A percentile compares a stretch with the other conserved stretches of the same genome.
Evolutionary conservation across 2,113 vertebrate species (phyloP).

Genomic region (Pan paniscus): DNA sequence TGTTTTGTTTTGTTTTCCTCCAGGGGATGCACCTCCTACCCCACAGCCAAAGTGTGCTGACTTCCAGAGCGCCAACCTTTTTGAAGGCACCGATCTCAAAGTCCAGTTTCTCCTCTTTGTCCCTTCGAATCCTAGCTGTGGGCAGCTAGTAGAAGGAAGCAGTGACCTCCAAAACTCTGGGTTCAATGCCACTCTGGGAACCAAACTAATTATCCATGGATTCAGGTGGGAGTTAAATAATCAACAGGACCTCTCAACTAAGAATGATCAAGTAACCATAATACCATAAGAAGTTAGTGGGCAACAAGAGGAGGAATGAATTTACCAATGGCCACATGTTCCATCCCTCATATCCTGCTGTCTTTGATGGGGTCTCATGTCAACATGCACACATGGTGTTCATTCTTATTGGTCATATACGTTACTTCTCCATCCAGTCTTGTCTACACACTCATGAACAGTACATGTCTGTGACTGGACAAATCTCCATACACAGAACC

Average conservation of each 20-base stretch:
- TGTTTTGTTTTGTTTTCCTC: background rate
- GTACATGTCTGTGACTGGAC: background rate
- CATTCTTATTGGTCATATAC: background rate
- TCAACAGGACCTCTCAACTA: background rate
- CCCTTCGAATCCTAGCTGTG: conserved; percentile 84
- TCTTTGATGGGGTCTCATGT: background rate
- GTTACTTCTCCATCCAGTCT: background rate
- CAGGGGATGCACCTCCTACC: conserved; percentile 55
- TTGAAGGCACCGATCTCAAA: conserved; percentile 81
- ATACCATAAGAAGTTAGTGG: background rate
- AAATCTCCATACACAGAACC: background rate
- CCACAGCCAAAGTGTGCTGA: conserved; percentile 75
- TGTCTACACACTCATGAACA: background rate
- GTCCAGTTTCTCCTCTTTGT: conserved; percentile 92
- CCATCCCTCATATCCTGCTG: background rate
- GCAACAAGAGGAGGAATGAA: background rate
- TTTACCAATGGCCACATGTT: background rate
- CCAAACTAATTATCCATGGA: conserved; percentile 95
- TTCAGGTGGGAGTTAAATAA: conserved; percentile 89
- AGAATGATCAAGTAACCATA: background rate
- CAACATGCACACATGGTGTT: background rate
- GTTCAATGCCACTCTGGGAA: conserved; percentile 89
- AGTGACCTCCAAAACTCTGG: conserved; percentile 75
- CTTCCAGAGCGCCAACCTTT: conserved; percentile 83
- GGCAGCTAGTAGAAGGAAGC: conserved; percentile 81